Evolutionary conservation across 2,797 vertebrate species (phyloP).

Genomic region (Nannoperca australis): DNA sequence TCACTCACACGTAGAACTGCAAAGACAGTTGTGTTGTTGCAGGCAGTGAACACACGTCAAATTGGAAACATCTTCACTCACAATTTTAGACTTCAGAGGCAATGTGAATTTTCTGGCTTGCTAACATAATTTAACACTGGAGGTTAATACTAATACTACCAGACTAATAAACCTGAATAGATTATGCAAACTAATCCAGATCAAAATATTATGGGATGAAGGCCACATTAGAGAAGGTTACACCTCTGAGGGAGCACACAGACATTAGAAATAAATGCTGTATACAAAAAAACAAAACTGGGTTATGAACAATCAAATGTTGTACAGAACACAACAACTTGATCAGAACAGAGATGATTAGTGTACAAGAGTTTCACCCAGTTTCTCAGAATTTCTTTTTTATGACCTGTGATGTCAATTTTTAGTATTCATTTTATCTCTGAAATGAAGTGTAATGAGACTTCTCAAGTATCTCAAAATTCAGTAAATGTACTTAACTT

Average conservation of each 20-base stretch:
- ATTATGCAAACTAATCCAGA: constrained; percentile 55
- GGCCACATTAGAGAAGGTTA: constrained; percentile 37
- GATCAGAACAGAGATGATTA: not conserved
- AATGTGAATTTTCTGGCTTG: not conserved
- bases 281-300: not conserved
- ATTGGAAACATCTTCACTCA: not conserved
- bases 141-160: constrained; percentile 39
- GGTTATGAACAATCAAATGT: not conserved
- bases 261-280: not conserved
- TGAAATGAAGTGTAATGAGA: not conserved
- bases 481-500: not conserved
- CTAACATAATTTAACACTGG: not conserved
- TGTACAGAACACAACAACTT: too few relatives aligned
- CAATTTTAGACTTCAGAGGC: not conserved
- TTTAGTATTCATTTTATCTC: not conserved
- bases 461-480: not conserved
- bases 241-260: constrained; percentile 20
- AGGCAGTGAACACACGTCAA: not conserved
- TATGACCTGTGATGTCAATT: not conserved
- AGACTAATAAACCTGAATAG: constrained; percentile 47
- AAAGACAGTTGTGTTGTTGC: not conserved
- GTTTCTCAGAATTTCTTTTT: not conserved
- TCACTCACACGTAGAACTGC: not conserved
- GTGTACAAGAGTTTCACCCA: not conserved
- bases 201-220: constrained; percentile 52